These are phyloP conservation scores for Scolopax bukidnonensis DNA, from an alignment of 2,797 vertebrate species.

Conservation along the genomic window DNA sequence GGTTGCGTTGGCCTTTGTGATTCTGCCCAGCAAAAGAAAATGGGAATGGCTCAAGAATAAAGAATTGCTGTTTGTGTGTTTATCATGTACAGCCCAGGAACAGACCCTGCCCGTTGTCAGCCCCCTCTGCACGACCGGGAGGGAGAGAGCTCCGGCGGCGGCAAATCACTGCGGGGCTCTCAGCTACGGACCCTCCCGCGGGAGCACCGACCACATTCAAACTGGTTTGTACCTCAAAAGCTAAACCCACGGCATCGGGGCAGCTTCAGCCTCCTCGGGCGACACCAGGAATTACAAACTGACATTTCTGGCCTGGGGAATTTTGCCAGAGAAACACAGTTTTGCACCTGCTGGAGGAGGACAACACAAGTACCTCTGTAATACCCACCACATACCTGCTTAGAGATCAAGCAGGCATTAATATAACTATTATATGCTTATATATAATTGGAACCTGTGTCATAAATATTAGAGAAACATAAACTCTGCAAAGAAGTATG, in stretches of 20 bases:
- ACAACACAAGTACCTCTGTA: rapidly evolving
- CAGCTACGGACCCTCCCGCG: rapidly evolving
- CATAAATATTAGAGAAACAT: not conserved
- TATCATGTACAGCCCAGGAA: not conserved
- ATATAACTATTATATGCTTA: too few species aligned
- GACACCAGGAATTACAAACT: rapidly evolving
- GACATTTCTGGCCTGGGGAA: not conserved
- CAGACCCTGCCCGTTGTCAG: not conserved
- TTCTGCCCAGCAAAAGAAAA: not conserved
- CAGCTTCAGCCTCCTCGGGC: not conserved
- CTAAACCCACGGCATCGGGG: not conserved
- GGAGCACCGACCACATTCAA: not conserved
- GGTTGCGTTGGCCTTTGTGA: not conserved
- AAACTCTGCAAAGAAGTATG: rapidly evolving
- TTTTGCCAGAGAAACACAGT: not conserved
- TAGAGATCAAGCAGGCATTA: too few species aligned
- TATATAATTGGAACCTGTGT: rapidly evolving
- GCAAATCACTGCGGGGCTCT: rapidly evolving
- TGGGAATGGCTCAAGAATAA: not conserved
- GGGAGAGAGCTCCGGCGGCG: not conserved
- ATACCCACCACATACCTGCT: not conserved
- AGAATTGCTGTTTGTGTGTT: not conserved
- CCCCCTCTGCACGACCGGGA: too few species aligned
- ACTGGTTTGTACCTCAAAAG: not conserved
- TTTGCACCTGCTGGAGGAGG: not conserved